Conservation (phyloP, 2,888 invertebrate species). For the Argyresthia albistria region DNA sequence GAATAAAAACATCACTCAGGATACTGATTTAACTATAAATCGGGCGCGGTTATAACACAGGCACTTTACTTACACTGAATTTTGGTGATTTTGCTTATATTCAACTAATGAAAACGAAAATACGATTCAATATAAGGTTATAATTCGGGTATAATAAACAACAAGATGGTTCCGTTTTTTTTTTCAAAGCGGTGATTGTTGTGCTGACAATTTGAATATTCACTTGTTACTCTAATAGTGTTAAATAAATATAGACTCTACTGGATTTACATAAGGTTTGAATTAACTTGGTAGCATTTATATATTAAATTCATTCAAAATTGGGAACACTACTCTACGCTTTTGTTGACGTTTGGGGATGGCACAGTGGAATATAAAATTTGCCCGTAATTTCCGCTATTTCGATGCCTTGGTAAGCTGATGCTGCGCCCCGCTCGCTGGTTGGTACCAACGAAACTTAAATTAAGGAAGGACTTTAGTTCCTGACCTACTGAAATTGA, state of each 20-base stretch:
- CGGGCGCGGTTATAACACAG: not conserved
- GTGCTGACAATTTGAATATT: not conserved
- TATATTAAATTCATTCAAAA: not conserved
- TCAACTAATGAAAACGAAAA: not conserved
- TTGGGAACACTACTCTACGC: no score
- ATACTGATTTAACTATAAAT: not conserved
- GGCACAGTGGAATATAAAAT: no score
- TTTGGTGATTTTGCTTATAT: not conserved
- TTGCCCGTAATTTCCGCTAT: no score
- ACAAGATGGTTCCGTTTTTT: slow-evolving; percentile 4
- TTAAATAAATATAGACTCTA: not conserved
- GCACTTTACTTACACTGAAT: not conserved
- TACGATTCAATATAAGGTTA: not conserved
- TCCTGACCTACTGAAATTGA: no score
- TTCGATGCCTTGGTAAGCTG: no score
- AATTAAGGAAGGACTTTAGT: no score
- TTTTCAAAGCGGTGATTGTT: not conserved
- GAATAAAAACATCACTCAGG: slow-evolving; percentile 31
- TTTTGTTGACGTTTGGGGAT: no score
- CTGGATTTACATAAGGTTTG: no score
- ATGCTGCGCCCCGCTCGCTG: no score
- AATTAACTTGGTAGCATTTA: not conserved
- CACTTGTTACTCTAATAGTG: not conserved
- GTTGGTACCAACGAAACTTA: no score
- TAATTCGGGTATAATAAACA: not conserved